phyloP scores from a whole-genome alignment of 2,888 invertebrate genomes.

The Cerastis rubricosa region DNA sequence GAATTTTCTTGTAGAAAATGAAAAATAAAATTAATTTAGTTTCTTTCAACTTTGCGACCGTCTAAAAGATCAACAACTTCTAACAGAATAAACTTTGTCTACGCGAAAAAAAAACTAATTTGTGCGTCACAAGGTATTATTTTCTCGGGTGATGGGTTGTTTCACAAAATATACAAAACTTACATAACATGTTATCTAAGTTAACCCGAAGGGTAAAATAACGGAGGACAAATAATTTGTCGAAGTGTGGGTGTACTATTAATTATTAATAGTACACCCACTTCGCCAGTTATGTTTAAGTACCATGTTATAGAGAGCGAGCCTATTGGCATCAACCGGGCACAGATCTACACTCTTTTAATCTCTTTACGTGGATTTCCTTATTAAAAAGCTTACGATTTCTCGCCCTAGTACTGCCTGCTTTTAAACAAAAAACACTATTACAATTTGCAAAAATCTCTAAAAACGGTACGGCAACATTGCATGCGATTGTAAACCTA shows the following conservation, averaged over 20 bases:
- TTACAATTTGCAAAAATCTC: slow-evolving; percentile 33
- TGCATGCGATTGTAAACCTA: slow-evolving; percentile 36
- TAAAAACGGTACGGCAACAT: slow-evolving; percentile 24
- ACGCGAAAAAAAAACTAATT: not conserved
- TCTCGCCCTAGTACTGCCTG: not conserved
- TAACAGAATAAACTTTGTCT: not conserved
- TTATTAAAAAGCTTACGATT: not conserved
- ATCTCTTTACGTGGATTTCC: no score
- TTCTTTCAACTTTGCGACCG: slow-evolving; percentile 3
- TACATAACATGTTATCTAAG: no score
- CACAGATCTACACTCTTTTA: not conserved
- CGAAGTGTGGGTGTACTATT: no score
- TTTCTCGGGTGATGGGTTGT: not conserved
- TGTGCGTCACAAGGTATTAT: not conserved
- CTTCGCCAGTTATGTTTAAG: not conserved
- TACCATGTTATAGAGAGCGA: not conserved
- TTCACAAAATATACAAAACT: not conserved
- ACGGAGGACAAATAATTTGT: no score
- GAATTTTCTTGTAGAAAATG: slow-evolving; percentile 15
- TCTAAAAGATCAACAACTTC: not conserved
- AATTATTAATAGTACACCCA: not conserved
- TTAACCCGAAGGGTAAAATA: fast-evolving
- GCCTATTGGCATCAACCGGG: not conserved
- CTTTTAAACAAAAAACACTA: not conserved
- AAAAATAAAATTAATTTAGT: slow-evolving; percentile 19